Evolutionary conservation across 2,797 vertebrate genomes (phyloP).

Genomic region (Philypnodon macrostomus): DNA sequence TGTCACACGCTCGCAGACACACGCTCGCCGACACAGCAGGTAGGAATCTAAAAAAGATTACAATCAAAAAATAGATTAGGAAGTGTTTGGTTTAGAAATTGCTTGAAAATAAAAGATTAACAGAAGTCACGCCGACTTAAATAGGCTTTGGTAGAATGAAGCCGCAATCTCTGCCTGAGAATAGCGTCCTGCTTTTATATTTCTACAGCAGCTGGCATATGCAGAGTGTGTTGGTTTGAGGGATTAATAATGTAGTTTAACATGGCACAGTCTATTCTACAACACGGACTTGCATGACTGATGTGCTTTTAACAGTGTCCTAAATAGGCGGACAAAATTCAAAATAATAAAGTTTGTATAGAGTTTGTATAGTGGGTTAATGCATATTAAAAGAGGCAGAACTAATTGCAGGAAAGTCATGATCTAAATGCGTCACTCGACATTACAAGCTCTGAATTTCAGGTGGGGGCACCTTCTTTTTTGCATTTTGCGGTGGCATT

Average conservation of each 20-base stretch:
- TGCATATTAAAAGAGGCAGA: no score
- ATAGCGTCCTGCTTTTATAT: no score
- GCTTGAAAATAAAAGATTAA: conserved; percentile 8
- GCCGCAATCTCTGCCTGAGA: not conserved
- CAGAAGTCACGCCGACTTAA: conserved; percentile 7
- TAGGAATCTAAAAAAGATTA: not conserved
- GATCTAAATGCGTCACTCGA: no score
- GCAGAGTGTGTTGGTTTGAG: conserved; percentile 2
- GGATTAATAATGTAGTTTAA: conserved; percentile 11
- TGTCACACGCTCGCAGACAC: conserved; percentile 12
- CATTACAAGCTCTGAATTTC: no score
- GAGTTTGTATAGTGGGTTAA: no score
- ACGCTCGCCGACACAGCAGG: conserved; percentile 13
- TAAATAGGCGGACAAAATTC: no score
- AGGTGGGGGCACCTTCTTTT: no score
- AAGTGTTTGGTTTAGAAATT: conserved; percentile 15
- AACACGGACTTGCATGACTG: not conserved
- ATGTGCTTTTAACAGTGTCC: not conserved
- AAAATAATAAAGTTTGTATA: not conserved
- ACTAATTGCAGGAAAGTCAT: no score
- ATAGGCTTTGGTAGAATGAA: conserved; percentile 3
- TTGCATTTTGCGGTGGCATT: no score
- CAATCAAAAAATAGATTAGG: conserved; percentile 7
- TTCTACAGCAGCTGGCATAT: not conserved
- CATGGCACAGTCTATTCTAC: not conserved